These are phyloP conservation scores for Linnaemya tessellans DNA, from an alignment of 2,888 invertebrate genomes.

Conservation along the genomic window DNA sequence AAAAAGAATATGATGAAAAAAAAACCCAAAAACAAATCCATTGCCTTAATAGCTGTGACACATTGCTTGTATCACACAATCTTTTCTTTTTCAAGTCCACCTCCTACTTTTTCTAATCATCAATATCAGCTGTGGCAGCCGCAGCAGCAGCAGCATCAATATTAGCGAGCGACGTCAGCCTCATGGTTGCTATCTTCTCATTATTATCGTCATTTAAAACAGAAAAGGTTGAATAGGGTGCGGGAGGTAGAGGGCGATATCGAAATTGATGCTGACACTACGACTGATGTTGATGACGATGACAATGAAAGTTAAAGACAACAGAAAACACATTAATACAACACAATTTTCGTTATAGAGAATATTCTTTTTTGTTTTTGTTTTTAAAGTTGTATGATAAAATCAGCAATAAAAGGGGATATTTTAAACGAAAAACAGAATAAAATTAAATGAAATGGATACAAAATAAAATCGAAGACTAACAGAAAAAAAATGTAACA, in stretches of 20 bases:
- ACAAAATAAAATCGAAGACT: constrained; percentile 5
- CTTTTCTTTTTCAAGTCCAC: background rate
- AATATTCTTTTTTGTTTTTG: constrained; percentile 7
- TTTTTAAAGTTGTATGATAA: constrained; percentile 34
- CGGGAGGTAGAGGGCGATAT: background rate
- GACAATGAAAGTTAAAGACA: constrained; percentile 12
- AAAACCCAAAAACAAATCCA: constrained; percentile 25
- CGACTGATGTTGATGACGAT: constrained; percentile 12
- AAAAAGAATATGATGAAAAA: background rate
- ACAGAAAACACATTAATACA: constrained; percentile 45
- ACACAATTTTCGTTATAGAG: constrained; percentile 49
- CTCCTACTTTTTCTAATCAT: constrained; percentile 11
- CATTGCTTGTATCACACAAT: constrained; percentile 4
- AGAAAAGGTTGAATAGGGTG: background rate
- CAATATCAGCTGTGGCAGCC: constrained; percentile 22
- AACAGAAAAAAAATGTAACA: constrained; percentile 12
- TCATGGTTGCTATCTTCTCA: constrained; percentile 15
- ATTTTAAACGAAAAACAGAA: background rate
- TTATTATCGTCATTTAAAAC: constrained; percentile 13
- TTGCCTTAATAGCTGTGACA: constrained; percentile 42
- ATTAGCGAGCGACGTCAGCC: constrained; percentile 26
- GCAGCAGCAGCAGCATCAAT: background rate
- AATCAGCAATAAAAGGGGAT: constrained; percentile 16
- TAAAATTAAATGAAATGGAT: background rate
- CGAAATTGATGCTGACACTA: constrained; percentile 36